Conservation (phyloP, 2,113 vertebrate species). For the Pseudolaguvia tuberculata region DNA sequence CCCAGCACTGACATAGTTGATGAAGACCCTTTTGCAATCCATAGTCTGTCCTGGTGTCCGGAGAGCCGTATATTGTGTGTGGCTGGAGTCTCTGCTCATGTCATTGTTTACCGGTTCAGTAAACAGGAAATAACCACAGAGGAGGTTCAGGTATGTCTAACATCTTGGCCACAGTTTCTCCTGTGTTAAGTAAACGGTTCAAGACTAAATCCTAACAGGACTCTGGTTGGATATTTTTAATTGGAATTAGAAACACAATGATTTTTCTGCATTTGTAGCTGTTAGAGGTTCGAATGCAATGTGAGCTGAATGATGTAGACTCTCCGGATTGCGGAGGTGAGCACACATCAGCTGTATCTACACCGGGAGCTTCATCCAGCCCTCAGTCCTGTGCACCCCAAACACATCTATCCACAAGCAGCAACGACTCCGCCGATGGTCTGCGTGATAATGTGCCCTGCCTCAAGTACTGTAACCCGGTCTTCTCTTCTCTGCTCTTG, state of each 20-base stretch:
- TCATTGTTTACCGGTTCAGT: slow-evolving; percentile 94
- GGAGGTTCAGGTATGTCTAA: slow-evolving; percentile 75
- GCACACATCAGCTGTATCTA: slow-evolving; percentile 75
- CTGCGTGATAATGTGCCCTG: slow-evolving; percentile 88
- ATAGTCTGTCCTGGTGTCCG: slow-evolving; percentile 92
- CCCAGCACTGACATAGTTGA: slow-evolving; percentile 87
- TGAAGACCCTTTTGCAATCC: slow-evolving; percentile 96
- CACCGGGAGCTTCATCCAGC: slow-evolving; percentile 76
- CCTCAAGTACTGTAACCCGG: slow-evolving; percentile 75
- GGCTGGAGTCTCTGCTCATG: slow-evolving; percentile 91
- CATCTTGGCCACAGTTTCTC: not conserved
- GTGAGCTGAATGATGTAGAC: slow-evolving; percentile 82
- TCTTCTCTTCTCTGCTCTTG: not conserved
- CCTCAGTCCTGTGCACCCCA: slow-evolving; percentile 77
- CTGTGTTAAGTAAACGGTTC: not conserved
- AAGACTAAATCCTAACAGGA: not conserved
- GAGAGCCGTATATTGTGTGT: slow-evolving; percentile 93
- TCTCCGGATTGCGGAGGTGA: slow-evolving; percentile 80
- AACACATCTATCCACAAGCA: slow-evolving; percentile 80
- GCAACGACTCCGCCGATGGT: slow-evolving; percentile 84
- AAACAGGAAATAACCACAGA: slow-evolving; percentile 89
- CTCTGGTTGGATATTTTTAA: not conserved
- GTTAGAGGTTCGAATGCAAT: slow-evolving; percentile 87
- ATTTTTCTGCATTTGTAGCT: slow-evolving; percentile 66
- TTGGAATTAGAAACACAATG: not conserved